Percentiles rank a stretch among this genome's conserved stretches.
phyloP scores from a whole-genome alignment of 1,140 invertebrate genomes.

The Phenacoccus solenopsis region DNA sequence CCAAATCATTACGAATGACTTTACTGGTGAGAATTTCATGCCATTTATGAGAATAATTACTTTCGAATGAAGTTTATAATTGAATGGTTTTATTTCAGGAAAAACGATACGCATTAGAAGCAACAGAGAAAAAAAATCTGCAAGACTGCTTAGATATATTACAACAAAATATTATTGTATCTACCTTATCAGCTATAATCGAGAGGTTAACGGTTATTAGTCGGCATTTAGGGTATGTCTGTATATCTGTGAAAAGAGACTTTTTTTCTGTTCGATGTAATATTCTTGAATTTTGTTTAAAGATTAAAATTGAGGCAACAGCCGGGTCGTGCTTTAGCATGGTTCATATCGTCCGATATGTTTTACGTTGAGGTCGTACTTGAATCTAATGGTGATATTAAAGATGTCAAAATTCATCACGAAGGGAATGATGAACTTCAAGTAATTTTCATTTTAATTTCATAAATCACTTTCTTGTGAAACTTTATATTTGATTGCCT shows the following conservation, averaged over 20 bases:
- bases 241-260: background rate
- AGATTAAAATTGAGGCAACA: too few relatives aligned
- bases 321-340: constrained; percentile 52
- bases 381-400: constrained; percentile 64
- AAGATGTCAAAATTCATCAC: constrained; percentile 88
- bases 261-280: background rate
- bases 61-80: background rate
- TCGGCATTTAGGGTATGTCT: constrained; percentile 61
- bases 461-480: background rate
- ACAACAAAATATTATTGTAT: constrained; percentile 88
- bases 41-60: background rate
- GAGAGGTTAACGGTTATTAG: constrained; percentile 83
- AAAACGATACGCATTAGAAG: constrained; percentile 68
- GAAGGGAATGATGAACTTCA: constrained; percentile 59
- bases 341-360: constrained; percentile 92
- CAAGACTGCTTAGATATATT: constrained; percentile 83
- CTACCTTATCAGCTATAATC: constrained; percentile 76
- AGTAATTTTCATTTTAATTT: constrained; percentile 28
- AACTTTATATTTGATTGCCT: constrained; percentile 12
- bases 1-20: background rate
- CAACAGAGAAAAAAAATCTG: constrained; percentile 64
- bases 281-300: constrained; percentile 55
- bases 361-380: constrained; percentile 87
- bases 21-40: background rate
- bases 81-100: constrained; percentile 44